These are phyloP conservation scores for Malurus elegans DNA, from an alignment of 2,113 vertebrate species.

Conservation along the genomic window DNA sequence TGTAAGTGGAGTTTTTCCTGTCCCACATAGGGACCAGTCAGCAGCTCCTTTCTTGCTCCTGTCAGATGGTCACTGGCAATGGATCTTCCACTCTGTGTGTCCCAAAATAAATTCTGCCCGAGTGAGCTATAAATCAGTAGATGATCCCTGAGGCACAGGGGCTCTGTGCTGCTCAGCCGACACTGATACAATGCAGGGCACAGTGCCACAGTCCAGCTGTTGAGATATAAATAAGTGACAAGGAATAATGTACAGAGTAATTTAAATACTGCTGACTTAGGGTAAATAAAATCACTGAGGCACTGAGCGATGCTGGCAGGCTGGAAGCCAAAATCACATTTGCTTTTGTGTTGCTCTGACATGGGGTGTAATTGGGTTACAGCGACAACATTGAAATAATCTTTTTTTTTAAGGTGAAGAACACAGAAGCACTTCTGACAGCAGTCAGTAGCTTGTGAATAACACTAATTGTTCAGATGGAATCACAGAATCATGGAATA, in stretches of 20 bases:
- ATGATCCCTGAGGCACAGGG: background rate
- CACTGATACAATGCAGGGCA: background rate
- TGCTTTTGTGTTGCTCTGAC: conserved; percentile 31
- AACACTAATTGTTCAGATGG: background rate
- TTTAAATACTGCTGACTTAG: conserved; percentile 50
- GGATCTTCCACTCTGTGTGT: background rate
- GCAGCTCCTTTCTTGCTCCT: background rate
- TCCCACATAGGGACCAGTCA: background rate
- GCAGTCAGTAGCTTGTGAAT: background rate
- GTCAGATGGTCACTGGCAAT: background rate
- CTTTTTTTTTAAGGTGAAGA: background rate
- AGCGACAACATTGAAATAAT: background rate
- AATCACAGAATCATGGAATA: background rate
- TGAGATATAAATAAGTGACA: conserved; percentile 15
- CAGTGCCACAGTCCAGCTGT: conserved; percentile 16
- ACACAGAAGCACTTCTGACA: background rate
- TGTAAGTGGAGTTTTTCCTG: background rate
- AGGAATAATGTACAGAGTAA: conserved; percentile 37
- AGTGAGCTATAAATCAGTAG: background rate
- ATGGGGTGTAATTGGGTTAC: background rate
- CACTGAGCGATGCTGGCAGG: background rate
- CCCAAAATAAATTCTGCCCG: background rate
- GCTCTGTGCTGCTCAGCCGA: background rate
- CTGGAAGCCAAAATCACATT: conserved; percentile 35
- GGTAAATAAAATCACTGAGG: conserved; percentile 14